Evolutionary conservation across 2,797 vertebrate genomes (phyloP), one percentile per base, ranked within the genome.

Genomic region (Anabas testudineus): DNA sequence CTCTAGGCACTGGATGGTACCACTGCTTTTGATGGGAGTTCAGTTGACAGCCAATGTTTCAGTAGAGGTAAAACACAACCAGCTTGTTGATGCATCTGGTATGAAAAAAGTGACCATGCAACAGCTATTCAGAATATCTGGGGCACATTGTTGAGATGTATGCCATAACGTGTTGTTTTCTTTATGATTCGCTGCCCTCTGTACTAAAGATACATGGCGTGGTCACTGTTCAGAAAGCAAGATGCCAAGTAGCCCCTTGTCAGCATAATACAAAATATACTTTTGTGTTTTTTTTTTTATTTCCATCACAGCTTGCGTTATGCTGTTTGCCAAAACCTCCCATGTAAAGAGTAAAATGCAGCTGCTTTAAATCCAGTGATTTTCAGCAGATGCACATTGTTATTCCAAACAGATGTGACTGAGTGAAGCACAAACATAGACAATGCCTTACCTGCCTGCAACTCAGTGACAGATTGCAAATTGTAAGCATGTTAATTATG

Each of bases 351-450:
- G 10, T 9, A 49, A 68, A 80, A 56, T 49, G 34, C 67, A 73
- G 72, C 72, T 76, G 71, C 61, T 74, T 76, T 74, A 78, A 72
- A 81, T 91, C 92, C 89, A 93, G 90, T 94, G 92, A 93, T 93
- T 90, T 90, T 87, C 90, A 94, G 88, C 93, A 92, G 91, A 92
- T 92, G 87, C 90, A 92, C 72, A 83, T 91, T 90, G 90, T 92
- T 89, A 94, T 92, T 87, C 91, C 91, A 90, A 94, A 94, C 93
- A 94, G 91, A 94, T 94, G 91, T 93, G 92, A 82, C 89, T 92
- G 91, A 91, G 93, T 94, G 92, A 94, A 95, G 90, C 90, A 76
- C 69, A 81, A 80, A 74, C 67, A 83, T 26, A 55, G 42, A 77
- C 67, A 79, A 47, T 52, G 42, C 60, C 62, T 67, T 68, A 84